phyloP scores from a whole-genome alignment of 2,113 vertebrate genomes.

The Pycnonotus jocosus region DNA sequence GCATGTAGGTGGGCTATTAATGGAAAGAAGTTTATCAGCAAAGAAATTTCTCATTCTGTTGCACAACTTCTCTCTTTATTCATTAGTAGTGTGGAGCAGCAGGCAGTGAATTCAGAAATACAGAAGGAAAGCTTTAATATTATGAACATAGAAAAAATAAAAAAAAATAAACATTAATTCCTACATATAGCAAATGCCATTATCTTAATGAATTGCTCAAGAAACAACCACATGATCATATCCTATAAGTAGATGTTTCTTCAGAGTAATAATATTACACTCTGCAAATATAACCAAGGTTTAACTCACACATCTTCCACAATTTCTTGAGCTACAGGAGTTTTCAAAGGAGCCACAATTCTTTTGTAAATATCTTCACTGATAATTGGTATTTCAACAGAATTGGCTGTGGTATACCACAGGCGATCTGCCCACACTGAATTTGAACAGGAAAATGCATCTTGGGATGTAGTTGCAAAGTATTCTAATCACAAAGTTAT shows the following conservation, averaged over 20 bases:
- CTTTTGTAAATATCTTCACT: background rate
- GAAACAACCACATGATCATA: background rate
- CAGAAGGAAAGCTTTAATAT: background rate
- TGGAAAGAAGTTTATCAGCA: background rate
- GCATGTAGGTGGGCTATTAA: background rate
- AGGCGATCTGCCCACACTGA: background rate
- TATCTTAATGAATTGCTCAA: background rate
- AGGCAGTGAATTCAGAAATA: background rate
- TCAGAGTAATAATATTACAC: background rate
- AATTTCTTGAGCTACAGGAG: background rate
- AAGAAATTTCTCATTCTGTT: conserved; percentile 5
- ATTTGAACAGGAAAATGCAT: background rate
- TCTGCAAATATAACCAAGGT: background rate
- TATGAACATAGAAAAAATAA: background rate
- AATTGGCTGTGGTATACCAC: background rate
- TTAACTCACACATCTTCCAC: background rate
- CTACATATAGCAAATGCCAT: background rate
- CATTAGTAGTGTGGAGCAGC: background rate
- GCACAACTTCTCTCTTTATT: background rate
- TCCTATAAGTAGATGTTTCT: background rate
- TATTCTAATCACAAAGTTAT: background rate
- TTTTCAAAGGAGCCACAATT: background rate
- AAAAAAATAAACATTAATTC: background rate
- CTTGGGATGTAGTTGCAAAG: background rate
- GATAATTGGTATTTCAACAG: background rate